Base-by-base conservation (phyloP, 2,888 invertebrate genomes). In the Tipula lateralis region DNA sequence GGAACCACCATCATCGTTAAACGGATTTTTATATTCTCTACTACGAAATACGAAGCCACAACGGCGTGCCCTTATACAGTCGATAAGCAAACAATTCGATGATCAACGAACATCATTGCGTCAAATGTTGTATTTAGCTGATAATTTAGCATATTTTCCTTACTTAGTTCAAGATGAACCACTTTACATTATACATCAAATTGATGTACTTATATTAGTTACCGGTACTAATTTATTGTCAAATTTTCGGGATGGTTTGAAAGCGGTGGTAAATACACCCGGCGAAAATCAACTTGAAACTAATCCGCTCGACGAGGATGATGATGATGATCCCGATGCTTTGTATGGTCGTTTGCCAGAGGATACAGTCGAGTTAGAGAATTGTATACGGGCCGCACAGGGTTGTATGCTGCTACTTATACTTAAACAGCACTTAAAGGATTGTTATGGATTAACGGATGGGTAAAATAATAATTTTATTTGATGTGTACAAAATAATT, bases 81-180 rank as follows among this genome's bases (percentile, higher is more conserved):
- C 96, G 84, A 93, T 99, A 88, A 93, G 98, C 86, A 98, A 98
- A 90, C 97, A 98, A 90, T 99, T 99, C 90, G 99, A 99, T 91
- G 98, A 98, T 89, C 94, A 96, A 93, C 96, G 96, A 90, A 95
- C 96, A 39, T 95, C 96, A 87, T 91, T 99, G 88, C 95, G 95
- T 87, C 98, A 99, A 91, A 96, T 99, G 95, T 92, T 99, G 88
- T 99, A 97, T 91, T 93, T 99, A 89, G 97, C 98, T 30, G 99
- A 99, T 91, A 99, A 99, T 92, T 93, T 99, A 89, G 98, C 99
- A 86, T 99, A 98, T 91, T 99, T 99, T 91, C 97, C 99, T 86
- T 99, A 96, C 92, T 96, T 95, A 92, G 96, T 97, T 87, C 96
- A 98, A 91, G 99, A 99, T 91, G 99, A 99, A 91, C 98, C 99